Percentiles rank a stretch among this genome's conserved stretches.
Conservation (phyloP, 2,888 invertebrate species). For the Netelia virgata region DNA sequence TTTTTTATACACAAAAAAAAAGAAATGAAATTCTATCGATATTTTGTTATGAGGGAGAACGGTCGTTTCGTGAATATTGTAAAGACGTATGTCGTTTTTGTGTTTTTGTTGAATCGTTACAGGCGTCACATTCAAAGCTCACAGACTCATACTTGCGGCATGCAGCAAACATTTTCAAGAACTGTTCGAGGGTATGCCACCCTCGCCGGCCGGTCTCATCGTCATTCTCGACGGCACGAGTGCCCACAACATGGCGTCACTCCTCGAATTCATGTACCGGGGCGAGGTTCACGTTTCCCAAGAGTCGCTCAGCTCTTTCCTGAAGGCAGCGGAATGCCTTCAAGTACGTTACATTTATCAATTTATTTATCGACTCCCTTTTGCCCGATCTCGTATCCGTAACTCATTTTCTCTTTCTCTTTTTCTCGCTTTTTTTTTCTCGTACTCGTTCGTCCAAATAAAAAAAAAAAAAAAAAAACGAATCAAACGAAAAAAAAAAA, state of each 20-base stretch:
- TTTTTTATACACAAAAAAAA: too few relatives aligned
- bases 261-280: constrained; percentile 97
- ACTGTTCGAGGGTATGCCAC: constrained; percentile 94
- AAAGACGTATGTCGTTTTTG: constrained; percentile 46
- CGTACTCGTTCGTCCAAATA: neutral
- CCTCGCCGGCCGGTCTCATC: constrained; percentile 92
- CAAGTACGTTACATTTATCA: constrained; percentile 87
- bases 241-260: constrained; percentile 95
- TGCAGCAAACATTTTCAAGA: constrained; percentile 97
- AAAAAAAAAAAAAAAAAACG: constrained; percentile 37
- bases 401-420: neutral
- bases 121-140: constrained; percentile 96
- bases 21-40: neutral
- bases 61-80: neutral
- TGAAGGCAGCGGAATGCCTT: constrained; percentile 95
- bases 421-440: constrained; percentile 1
- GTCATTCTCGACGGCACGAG: constrained; percentile 96
- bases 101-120: constrained; percentile 78
- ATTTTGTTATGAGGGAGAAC: neutral
- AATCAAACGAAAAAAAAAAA: constrained; percentile 42
- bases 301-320: constrained; percentile 95
- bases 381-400: neutral
- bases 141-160: constrained; percentile 95
- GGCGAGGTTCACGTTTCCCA: constrained; percentile 97
- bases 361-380: constrained; percentile 8